Evolutionary conservation across 2,888 invertebrate species (phyloP), one percentile per base, ranked within the genome.

Genomic region (Kuschelorhynchus macadamiae): DNA sequence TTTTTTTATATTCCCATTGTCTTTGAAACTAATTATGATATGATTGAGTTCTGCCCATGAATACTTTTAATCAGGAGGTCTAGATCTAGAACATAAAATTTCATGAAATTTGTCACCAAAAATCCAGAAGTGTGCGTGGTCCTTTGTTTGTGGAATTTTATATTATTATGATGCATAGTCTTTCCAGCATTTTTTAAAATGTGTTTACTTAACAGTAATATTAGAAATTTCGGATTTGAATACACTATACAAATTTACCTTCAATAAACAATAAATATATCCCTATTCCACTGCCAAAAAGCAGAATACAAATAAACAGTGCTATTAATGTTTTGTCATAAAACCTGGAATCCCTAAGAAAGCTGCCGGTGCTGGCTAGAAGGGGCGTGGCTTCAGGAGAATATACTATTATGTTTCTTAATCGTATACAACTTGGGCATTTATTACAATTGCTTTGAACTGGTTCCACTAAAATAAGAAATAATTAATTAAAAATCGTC

Each of bases 391-490:
- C 44, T 18, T 50, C 59, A 32, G 41, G 25, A 7, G 62, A 44
- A 32, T 14, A 52, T 49, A 56, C 64, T 2, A 25, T 50, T n/a
- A 64, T 44, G 12, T 53, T 59, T 11, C 42, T 41, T 17, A 52
- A 53, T 14, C 53, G 52, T 7, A 59, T 21, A 36, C 65, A 65
- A 46, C 52, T 36, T 4, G 42, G 50, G 18, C 65, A 65, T 12
- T 18, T 52, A 11, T 59, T 36, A 14, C 65, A 65, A 12, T 50
- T 50, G 1, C 32, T 30, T 12, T 33, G 9, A 2, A 16, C 17
- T 17, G 17, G 18, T 18, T 44, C 17, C 14, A 11, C 36, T 36
- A 11, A 36, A 36, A n/a, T 11, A 12, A 11, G 36, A 36, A 36
- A 36, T 3, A 36, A 30, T 7, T 36, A 36, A 36, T 36, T 7